These are phyloP conservation scores for Pithys albifrons DNA, from an alignment of 2,113 vertebrate genomes.

Conservation along the genomic window DNA sequence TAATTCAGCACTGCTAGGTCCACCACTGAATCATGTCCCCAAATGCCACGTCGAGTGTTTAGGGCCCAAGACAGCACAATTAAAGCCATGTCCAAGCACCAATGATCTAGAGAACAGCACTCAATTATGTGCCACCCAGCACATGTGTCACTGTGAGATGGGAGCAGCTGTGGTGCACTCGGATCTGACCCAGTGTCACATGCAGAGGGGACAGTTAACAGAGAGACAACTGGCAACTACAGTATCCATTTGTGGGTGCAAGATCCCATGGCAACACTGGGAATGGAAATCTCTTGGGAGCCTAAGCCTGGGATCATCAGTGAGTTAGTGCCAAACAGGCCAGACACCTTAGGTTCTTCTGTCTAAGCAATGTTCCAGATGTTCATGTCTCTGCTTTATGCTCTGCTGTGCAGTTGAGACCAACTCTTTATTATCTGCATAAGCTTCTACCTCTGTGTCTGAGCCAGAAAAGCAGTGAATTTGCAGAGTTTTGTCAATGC, in stretches of 20 bases:
- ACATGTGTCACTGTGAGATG: fast-evolving
- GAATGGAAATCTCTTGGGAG: background rate
- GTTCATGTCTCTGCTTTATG: background rate
- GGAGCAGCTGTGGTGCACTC: fast-evolving
- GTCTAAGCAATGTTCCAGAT: background rate
- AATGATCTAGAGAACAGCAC: background rate
- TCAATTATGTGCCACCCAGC: background rate
- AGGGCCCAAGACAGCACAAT: background rate
- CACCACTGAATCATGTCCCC: background rate
- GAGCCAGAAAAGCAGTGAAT: background rate
- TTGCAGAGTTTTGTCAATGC: background rate
- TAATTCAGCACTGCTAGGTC: background rate
- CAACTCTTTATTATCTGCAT: background rate
- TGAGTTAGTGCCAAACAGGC: background rate
- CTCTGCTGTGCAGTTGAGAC: background rate
- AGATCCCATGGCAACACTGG: background rate
- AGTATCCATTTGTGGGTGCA: fast-evolving
- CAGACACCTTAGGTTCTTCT: background rate
- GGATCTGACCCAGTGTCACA: background rate
- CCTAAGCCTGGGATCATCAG: background rate
- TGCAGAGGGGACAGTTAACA: background rate
- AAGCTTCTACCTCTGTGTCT: background rate
- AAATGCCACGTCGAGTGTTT: background rate
- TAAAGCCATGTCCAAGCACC: background rate
- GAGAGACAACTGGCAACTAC: background rate